A percentile compares a stretch with the other conserved stretches of the same genome.
Evolutionary conservation across 2,797 vertebrate species (phyloP).

Genomic region (Peromyscus aztecus): DNA sequence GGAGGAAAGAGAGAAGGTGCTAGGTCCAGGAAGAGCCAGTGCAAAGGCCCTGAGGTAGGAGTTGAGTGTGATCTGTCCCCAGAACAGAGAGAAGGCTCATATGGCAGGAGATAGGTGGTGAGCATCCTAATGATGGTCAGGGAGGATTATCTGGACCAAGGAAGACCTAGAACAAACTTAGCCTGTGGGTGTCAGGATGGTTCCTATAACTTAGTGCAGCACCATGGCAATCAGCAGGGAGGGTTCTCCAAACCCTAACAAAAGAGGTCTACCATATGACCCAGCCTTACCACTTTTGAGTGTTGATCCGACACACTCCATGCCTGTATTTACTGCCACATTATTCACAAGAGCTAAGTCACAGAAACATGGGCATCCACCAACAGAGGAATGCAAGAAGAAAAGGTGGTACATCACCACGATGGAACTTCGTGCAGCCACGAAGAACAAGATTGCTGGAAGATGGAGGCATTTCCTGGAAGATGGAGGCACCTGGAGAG

Average conservation of each 20-base stretch:
- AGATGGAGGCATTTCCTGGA: neutral
- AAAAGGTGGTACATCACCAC: neutral
- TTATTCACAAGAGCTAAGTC: too few species aligned
- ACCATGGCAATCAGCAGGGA: neutral
- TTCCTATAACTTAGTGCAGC: neutral
- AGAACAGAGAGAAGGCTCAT: neutral
- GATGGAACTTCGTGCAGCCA: neutral
- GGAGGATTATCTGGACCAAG: neutral
- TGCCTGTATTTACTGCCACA: neutral
- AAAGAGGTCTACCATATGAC: neutral
- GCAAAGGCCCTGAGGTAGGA: neutral
- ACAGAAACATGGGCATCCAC: neutral
- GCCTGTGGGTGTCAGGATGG: fast-evolving
- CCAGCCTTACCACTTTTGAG: neutral
- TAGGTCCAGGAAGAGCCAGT: neutral
- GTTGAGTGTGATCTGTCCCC: too few species aligned
- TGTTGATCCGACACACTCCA: neutral
- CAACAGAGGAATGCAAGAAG: neutral
- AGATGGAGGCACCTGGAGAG: neutral
- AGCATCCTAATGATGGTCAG: neutral
- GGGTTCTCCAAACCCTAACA: too few species aligned
- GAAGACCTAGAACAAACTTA: neutral
- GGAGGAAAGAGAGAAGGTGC: neutral
- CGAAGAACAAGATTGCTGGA: neutral
- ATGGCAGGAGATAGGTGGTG: fast-evolving